Base-by-base conservation (phyloP, 2,113 vertebrate species). In the Crocuta crocuta region DNA sequence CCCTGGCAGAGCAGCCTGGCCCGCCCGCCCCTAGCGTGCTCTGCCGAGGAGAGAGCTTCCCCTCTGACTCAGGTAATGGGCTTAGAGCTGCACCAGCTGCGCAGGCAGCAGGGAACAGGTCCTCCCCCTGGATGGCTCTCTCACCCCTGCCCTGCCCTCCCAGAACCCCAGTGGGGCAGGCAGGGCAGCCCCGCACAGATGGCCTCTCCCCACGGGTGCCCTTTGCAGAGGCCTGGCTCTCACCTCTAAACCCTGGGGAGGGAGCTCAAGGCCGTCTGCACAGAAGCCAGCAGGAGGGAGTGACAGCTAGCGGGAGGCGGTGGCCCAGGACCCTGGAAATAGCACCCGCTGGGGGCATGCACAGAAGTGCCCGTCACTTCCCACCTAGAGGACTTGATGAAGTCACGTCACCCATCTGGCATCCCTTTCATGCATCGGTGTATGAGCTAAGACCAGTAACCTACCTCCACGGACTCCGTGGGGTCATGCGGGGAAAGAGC, bases 1-100 rank as follows among this genome's bases (percentile, higher is more conserved):
- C 82, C 86, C 86, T 97, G 94, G 97, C 98, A 92, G 0, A 61
- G 91, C 68, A 16, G 90, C 95, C 87, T 39, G 93, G 95, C 94
- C 91, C 12, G 61, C 50, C 61, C 0, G 89, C 95, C 87, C 48
- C 45, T 33, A 17, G 89, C 68, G 70, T 15, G 8, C 90, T 35
- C 81, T 74, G 79, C 28, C 0, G 53, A 88, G 74, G 88, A 35
- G 70, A 73, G 50, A 16, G 55, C 97, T 24, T 87, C 70, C 91
- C 70, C 19, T 88, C 88, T 71, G 68, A 31, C 66, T 94, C 95
- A 76, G 94, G 84, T 94, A 78, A 71, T 74, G 5, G 65, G 66
- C 63, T 94, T 82, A 66, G 88, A 88, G 83, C 81, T 0, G n/a
- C 88, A 74, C 61, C 89, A 71, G 87, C 79, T 70, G 89, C 76